Conservation (phyloP, 2,113 vertebrate species). For the Beaufortia kweichowensis region DNA sequence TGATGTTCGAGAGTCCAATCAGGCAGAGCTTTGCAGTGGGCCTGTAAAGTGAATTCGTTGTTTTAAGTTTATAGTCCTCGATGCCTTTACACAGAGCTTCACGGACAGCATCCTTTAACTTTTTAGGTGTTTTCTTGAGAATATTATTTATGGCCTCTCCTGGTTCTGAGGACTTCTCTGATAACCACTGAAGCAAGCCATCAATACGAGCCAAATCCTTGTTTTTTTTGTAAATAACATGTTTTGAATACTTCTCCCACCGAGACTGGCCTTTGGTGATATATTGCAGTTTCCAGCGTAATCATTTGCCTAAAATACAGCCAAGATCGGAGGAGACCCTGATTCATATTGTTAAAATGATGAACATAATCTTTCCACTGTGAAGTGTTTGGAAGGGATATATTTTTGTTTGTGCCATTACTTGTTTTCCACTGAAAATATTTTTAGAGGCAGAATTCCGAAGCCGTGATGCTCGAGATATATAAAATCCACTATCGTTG, state of each 20-base stretch:
- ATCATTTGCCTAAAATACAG: conserved; percentile 82
- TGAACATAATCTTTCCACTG: conserved; percentile 67
- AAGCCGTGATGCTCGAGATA: conserved; percentile 78
- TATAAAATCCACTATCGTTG: conserved; percentile 87
- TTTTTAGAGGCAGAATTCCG: conserved; percentile 76
- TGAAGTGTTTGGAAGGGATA: conserved; percentile 76
- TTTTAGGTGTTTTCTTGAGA: conserved; percentile 52
- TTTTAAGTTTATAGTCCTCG: conserved; percentile 73
- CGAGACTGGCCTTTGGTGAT: background rate
- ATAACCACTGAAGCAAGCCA: conserved; percentile 79
- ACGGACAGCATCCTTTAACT: conserved; percentile 26
- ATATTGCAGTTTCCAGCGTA: conserved; percentile 60
- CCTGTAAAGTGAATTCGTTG: conserved; percentile 43
- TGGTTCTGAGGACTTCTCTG: conserved; percentile 63
- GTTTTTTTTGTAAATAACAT: no score
- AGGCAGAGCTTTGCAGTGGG: conserved; percentile 63
- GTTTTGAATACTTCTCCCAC: conserved; percentile 57
- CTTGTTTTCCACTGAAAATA: conserved; percentile 77
- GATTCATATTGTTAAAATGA: conserved; percentile 65
- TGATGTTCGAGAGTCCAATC: conserved; percentile 73
- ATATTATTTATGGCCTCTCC: conserved; percentile 66
- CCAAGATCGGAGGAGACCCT: conserved; percentile 76
- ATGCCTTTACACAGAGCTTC: conserved; percentile 63
- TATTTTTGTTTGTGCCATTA: conserved; percentile 48
- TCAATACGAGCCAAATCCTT: conserved; percentile 55